These are phyloP conservation scores for Emydocephalus ijimae DNA, from an alignment of 2,113 vertebrate genomes.

Conservation along the genomic window DNA sequence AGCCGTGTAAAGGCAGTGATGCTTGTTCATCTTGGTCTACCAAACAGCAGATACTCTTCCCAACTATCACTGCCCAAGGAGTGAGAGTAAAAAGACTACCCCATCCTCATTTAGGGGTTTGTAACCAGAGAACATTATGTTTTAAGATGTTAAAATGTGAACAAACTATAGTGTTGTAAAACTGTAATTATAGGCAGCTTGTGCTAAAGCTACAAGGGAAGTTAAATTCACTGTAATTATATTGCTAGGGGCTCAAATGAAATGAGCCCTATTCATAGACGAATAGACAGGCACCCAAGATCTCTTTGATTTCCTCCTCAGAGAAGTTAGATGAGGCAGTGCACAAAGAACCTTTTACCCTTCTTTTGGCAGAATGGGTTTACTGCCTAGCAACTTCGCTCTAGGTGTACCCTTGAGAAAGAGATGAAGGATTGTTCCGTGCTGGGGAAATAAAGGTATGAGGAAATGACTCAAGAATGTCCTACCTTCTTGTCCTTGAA, in stretches of 20 bases:
- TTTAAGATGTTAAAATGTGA: conserved; percentile 10
- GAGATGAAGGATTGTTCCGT: background rate
- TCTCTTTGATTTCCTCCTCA: background rate
- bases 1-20: background rate
- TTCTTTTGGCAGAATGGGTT: background rate
- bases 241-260: conserved; percentile 5
- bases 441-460: background rate
- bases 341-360: background rate
- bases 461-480: background rate
- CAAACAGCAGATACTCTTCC: background rate
- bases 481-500: background rate
- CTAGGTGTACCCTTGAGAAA: background rate
- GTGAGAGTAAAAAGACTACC: background rate
- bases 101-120: background rate
- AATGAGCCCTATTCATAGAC: conserved; percentile 1
- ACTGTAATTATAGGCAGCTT: conserved; percentile 2
- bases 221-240: conserved; percentile 20
- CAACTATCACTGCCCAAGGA: background rate
- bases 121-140: conserved; percentile 12
- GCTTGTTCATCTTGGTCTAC: background rate
- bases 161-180: conserved; percentile 4
- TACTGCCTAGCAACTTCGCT: background rate
- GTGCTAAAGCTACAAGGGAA: conserved; percentile 8
- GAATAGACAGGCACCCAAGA: background rate
- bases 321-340: background rate